These are phyloP conservation scores for Aradophagus sp. DNA, from an alignment of 1,140 invertebrate genomes.

Conservation along the genomic window DNA sequence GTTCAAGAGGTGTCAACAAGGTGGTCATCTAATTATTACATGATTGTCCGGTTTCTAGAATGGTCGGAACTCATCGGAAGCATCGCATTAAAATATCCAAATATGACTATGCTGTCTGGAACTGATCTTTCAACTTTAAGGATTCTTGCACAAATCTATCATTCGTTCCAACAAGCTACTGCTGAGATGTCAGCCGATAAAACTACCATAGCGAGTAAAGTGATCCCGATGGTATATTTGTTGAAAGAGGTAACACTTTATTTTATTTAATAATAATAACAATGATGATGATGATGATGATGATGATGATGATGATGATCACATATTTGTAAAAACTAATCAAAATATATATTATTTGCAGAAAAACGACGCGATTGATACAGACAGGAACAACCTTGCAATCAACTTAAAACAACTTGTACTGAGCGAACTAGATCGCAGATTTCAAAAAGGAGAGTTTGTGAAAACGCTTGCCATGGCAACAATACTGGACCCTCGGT, in stretches of 20 bases:
- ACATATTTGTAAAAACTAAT: too few relatives aligned
- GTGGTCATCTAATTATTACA: slow-evolving; percentile 8
- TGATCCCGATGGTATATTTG: slow-evolving; percentile 12
- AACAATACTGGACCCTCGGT: too few relatives aligned
- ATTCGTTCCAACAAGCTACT: slow-evolving; percentile 12
- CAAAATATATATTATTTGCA: too few relatives aligned
- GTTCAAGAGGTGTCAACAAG: slow-evolving; percentile 6
- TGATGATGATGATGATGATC: too few relatives aligned
- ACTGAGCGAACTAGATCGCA: too few relatives aligned
- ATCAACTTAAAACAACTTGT: too few relatives aligned
- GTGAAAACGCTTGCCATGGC: too few relatives aligned
- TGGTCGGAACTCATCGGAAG: slow-evolving; percentile 3
- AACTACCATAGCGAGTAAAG: slow-evolving; percentile 11
- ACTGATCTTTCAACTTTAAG: not conserved
- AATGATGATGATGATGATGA: too few relatives aligned
- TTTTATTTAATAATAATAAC: too few relatives aligned
- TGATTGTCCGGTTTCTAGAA: slow-evolving; percentile 11
- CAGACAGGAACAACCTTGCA: too few relatives aligned
- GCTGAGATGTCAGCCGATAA: slow-evolving; percentile 15
- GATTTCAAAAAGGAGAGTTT: too few relatives aligned
- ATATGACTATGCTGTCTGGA: slow-evolving; percentile 6
- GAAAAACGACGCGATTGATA: too few relatives aligned
- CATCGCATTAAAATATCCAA: not conserved
- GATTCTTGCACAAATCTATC: slow-evolving; percentile 2
- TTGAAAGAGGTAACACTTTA: slow-evolving; percentile 11